Conservation (phyloP, 2,888 invertebrate species). For the Syrista parreyssii region DNA sequence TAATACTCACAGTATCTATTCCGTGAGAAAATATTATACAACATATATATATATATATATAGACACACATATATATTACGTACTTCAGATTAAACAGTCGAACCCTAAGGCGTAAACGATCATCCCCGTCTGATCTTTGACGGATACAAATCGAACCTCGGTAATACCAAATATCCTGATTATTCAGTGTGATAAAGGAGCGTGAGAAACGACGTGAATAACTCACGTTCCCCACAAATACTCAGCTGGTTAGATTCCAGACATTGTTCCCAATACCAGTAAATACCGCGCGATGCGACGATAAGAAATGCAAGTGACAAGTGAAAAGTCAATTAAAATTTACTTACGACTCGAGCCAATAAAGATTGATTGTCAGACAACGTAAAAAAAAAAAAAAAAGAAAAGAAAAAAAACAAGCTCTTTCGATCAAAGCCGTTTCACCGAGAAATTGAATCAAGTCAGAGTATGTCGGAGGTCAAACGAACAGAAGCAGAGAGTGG, state of each 20-base stretch:
- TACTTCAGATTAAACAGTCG: not conserved
- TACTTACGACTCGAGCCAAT: not conserved
- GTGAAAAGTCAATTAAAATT: not conserved
- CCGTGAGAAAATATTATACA: not conserved
- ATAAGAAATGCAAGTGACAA: not conserved
- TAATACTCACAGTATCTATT: not conserved
- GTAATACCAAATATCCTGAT: not conserved
- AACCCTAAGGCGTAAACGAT: not conserved
- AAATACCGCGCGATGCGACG: not conserved
- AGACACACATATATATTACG: not conserved
- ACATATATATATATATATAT: not conserved
- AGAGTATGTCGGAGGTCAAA: not conserved
- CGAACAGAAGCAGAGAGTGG: not conserved
- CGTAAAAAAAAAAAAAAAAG: constrained; percentile 8
- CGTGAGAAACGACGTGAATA: not conserved
- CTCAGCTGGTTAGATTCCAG: not conserved
- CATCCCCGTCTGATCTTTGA: not conserved
- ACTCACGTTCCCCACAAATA: not conserved
- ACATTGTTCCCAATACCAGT: not conserved
- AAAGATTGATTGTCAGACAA: constrained; percentile 14
- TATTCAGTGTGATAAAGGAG: not conserved
- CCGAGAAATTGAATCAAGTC: not conserved
- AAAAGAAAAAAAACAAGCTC: constrained; percentile 6
- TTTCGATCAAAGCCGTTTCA: not conserved
- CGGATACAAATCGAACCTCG: not conserved